phyloP scores from a whole-genome alignment of 2,113 vertebrate species.

The Pandion haliaetus region DNA sequence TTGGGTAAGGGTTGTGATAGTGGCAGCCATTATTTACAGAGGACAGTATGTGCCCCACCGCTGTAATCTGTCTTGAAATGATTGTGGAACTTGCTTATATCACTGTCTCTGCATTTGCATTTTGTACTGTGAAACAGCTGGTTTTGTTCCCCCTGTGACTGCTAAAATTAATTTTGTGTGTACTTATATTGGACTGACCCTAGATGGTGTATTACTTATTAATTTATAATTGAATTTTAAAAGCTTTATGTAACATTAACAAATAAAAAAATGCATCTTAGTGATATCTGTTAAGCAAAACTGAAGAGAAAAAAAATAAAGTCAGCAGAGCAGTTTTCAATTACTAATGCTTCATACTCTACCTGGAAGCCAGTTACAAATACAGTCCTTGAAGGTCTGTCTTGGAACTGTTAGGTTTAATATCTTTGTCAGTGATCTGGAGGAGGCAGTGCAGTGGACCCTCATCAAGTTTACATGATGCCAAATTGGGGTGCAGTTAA shows the following conservation, averaged over 20 bases:
- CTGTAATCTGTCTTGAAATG: background rate
- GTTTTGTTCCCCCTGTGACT: background rate
- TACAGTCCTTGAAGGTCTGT: too few relatives aligned
- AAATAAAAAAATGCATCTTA: background rate
- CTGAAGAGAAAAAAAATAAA: background rate
- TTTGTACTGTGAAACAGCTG: background rate
- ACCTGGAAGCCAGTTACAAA: background rate
- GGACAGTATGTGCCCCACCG: background rate
- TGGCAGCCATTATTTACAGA: background rate
- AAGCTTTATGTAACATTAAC: background rate
- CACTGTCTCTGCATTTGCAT: background rate
- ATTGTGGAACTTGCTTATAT: background rate
- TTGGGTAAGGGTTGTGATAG: background rate
- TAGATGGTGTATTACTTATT: background rate
- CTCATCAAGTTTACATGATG: accelerated
- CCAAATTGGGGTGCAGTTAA: too few relatives aligned
- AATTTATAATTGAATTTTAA: background rate
- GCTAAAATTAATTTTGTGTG: background rate
- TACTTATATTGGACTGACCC: background rate
- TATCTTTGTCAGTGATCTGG: background rate
- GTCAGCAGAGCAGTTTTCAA: too few relatives aligned
- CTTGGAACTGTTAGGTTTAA: background rate
- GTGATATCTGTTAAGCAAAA: background rate
- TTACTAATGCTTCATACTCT: background rate
- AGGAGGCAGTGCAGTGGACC: background rate